phyloP scores from a whole-genome alignment of 37 sponge, comb jelly and placozoan species.

The Haliclona indistincta region DNA sequence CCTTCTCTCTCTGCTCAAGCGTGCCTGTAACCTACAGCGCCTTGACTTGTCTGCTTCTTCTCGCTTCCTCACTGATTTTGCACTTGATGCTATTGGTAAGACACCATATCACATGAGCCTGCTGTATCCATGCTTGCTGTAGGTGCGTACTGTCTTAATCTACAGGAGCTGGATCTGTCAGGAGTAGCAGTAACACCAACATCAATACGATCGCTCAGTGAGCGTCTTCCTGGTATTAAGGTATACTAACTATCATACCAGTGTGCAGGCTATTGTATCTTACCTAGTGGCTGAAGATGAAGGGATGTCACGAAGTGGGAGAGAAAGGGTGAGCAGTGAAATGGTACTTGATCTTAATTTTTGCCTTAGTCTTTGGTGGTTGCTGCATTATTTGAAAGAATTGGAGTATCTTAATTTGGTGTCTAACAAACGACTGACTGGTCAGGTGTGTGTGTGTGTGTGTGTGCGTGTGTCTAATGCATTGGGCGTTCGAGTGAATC shows the following conservation, averaged over 20 bases:
- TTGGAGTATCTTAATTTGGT: conserved; percentile 48
- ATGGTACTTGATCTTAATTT: not conserved
- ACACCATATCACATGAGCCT: not conserved
- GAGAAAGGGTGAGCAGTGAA: conserved; percentile 24
- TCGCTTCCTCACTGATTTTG: conserved; percentile 38
- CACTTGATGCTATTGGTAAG: conserved; percentile 52
- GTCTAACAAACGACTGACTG: conserved; percentile 47
- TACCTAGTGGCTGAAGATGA: conserved; percentile 12
- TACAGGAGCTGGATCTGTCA: conserved; percentile 42
- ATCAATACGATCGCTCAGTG: conserved; percentile 29
- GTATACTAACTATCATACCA: too few species aligned
- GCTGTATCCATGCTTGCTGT: not conserved
- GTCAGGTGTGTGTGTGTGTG: conserved; percentile 49
- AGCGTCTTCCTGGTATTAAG: conserved; percentile 24
- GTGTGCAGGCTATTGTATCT: not conserved
- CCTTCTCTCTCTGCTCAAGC: conserved; percentile 39
- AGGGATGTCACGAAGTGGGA: conserved; percentile 9
- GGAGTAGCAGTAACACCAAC: conserved; percentile 33
- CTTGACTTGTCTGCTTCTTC: conserved; percentile 54
- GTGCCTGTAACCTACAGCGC: conserved; percentile 28
- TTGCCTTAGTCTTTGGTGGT: conserved; percentile 56
- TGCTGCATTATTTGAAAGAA: conserved; percentile 18
- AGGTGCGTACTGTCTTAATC: conserved; percentile 51
- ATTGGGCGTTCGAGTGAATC: too few species aligned
- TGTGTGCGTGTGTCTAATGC: too few species aligned